Conservation (phyloP, 1,140 invertebrate genomes). For the Drosophila elegans region DNA sequence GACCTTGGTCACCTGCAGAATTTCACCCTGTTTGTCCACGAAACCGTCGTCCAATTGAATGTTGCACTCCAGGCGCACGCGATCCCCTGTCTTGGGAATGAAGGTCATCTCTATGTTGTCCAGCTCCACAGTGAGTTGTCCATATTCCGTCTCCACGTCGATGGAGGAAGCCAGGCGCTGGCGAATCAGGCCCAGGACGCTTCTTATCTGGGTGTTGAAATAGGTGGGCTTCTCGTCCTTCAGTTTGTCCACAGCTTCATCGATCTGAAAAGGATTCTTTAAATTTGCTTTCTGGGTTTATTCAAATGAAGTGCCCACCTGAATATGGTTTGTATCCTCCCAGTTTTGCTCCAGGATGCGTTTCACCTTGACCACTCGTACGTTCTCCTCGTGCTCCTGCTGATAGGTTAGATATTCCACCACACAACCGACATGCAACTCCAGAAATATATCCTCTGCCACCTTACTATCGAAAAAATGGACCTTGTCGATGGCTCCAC, state of each 20-base stretch:
- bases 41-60: conserved; percentile 65
- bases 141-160: conserved; percentile 85
- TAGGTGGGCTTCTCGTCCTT: conserved; percentile 68
- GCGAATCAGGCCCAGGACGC: conserved; percentile 86
- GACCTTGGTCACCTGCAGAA: conserved; percentile 63
- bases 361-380: conserved; percentile 54
- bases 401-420: conserved; percentile 58
- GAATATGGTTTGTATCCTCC: conserved; percentile 27
- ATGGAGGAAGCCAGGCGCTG: conserved; percentile 85
- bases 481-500: conserved; percentile 49
- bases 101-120: conserved; percentile 86
- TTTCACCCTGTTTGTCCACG: conserved; percentile 68
- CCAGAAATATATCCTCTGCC: conserved; percentile 21
- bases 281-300: too few relatives aligned
- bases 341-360: conserved; percentile 51
- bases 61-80: conserved; percentile 60
- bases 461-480: conserved; percentile 42
- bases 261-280: conserved; percentile 2
- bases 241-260: conserved; percentile 31
- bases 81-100: conserved; percentile 80
- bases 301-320: conserved; percentile 6
- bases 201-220: conserved; percentile 85
- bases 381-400: conserved; percentile 1
- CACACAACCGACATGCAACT: conserved; percentile 48
- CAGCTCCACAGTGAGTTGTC: conserved; percentile 86